These are phyloP conservation scores for Thymelicus lineola DNA, from an alignment of 2,888 invertebrate species.

Conservation along the genomic window DNA sequence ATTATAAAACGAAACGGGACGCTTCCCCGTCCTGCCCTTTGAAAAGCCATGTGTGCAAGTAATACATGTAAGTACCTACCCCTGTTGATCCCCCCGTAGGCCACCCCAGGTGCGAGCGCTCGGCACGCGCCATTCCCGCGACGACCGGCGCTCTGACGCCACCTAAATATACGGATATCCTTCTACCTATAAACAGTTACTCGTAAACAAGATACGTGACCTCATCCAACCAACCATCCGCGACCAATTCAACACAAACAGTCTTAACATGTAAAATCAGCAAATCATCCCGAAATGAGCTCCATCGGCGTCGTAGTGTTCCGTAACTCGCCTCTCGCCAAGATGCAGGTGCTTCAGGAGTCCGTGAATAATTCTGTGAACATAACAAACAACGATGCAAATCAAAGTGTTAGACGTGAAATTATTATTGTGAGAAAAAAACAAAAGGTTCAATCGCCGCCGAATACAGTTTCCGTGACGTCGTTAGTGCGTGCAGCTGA, in stretches of 20 bases:
- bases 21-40: slow-evolving; percentile 75
- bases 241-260: slow-evolving; percentile 64
- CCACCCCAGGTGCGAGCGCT: slow-evolving; percentile 79
- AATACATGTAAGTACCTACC: slow-evolving; percentile 84
- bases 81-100: slow-evolving; percentile 81
- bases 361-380: slow-evolving; percentile 86
- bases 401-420: slow-evolving; percentile 73
- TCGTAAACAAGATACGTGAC: slow-evolving; percentile 56
- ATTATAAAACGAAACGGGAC: slow-evolving; percentile 51
- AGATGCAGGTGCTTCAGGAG: slow-evolving; percentile 88
- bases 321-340: slow-evolving; percentile 84
- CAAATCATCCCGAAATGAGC: slow-evolving; percentile 78
- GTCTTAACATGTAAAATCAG: slow-evolving; percentile 71
- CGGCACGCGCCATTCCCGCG: slow-evolving; percentile 83
- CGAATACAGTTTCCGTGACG: slow-evolving; percentile 73
- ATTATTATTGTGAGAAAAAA: slow-evolving; percentile 84
- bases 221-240: slow-evolving; percentile 53
- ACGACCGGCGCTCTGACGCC: slow-evolving; percentile 80
- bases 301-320: slow-evolving; percentile 85
- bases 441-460: slow-evolving; percentile 68
- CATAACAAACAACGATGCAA: slow-evolving; percentile 75
- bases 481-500: slow-evolving; percentile 74
- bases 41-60: slow-evolving; percentile 83
- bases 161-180: slow-evolving; percentile 60
- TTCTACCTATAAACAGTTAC: slow-evolving; percentile 51